Base-by-base conservation (phyloP, 1,140 invertebrate species). In the Pseudomyrmex cubaensis region DNA sequence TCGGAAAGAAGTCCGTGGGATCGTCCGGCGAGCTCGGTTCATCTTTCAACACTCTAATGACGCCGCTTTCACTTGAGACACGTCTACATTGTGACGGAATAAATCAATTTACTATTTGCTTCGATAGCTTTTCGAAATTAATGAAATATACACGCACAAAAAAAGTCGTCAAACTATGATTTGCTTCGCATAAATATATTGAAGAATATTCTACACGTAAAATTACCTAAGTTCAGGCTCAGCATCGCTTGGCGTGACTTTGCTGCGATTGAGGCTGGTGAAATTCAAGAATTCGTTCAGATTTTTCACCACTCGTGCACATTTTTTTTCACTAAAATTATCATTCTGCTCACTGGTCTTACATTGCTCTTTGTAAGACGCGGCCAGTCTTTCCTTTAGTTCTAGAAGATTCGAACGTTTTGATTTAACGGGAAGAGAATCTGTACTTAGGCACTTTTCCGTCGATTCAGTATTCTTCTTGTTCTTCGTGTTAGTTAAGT, bases 201-300 rank as follows among this genome's bases (percentile, higher is more conserved):
- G 9, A 64, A 59, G 2, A 52, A 22, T n/a, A 69, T 52, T 83
- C 25, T 44, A 59, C 15, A 10, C 50, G 54, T 1, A 10, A 64
- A 61, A 59, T 67, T 82, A 87, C n/a, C 90, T 83, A 2, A 93
- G 82, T 66, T 94, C 93, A 10, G 89, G 86, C 17, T 94, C 93
- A 10, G 82, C 70, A 22, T 92, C 91, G 76, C 90, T 93, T 4
- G 89, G 89, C 1, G 89, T 93, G 46, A 93, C 91, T 87, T 91
- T 95, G 74, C 93, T 95, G 92, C 96, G 96, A 89, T 95, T 96
- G 1, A 95, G 94, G 12, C 95, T 95, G 15, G 97, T 95, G 89
- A 97, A 97, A 87, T 97, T 97, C 0, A 97, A 94, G 91, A 97
- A 97, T 92, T 97, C 97, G 88, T 97, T 97, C n/a, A 98, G 94